Conservation (phyloP, 1,140 invertebrate species). For the Aphaenogaster floridana region DNA sequence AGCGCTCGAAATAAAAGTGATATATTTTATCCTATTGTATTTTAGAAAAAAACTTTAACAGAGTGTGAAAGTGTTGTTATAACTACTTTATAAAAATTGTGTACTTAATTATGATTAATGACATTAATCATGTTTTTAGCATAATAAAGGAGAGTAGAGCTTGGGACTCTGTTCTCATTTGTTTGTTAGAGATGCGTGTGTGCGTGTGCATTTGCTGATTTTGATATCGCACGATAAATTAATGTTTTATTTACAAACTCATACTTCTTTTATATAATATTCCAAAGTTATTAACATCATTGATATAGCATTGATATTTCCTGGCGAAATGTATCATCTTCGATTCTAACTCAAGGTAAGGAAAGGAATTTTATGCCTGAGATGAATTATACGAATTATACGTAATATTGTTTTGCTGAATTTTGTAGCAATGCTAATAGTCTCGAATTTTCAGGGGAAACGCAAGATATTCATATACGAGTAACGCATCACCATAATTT, state of each 20-base stretch:
- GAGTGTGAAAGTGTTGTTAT: background rate
- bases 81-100: background rate
- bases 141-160: slow-evolving; percentile 37
- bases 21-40: slow-evolving; percentile 19
- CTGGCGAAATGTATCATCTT: background rate
- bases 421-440: background rate
- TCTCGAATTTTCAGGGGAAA: slow-evolving; percentile 81
- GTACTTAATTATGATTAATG: slow-evolving; percentile 29
- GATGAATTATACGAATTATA: background rate
- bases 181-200: slow-evolving; percentile 2
- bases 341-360: slow-evolving; percentile 32
- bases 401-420: background rate
- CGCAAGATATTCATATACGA: slow-evolving; percentile 87
- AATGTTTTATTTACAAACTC: slow-evolving; percentile 6
- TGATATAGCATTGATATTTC: background rate
- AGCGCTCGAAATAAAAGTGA: slow-evolving; percentile 1
- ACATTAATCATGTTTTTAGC: slow-evolving; percentile 25
- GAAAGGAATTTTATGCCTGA: background rate
- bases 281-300: slow-evolving; percentile 17
- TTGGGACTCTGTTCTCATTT: slow-evolving; percentile 1
- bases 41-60: slow-evolving; percentile 27
- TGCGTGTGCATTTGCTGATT: background rate
- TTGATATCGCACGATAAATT: slow-evolving; percentile 25
- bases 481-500: slow-evolving; percentile 87
- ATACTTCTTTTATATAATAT: background rate